Evolutionary conservation across 2,113 vertebrate species (phyloP), one percentile per base, ranked within the genome.

Genomic region (Spea bombifrons): DNA sequence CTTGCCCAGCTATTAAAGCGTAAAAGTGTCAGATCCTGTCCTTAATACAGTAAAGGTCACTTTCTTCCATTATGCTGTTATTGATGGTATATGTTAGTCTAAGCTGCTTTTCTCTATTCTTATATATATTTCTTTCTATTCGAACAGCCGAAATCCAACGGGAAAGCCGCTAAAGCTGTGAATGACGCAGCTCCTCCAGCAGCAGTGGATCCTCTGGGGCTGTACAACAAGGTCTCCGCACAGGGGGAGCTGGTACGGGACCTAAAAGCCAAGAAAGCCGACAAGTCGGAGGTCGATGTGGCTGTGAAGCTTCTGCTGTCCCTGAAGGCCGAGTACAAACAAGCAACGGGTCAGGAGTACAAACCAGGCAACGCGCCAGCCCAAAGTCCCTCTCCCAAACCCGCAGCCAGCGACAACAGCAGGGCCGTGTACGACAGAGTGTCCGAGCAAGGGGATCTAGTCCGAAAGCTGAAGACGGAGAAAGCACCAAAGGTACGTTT

Each of bases 281-380:
- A 93, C 3, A 98, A 98, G 80, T 94, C 96, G n/a, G 93, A 97
- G 46, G 86, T 97, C 15, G 97, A 98, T 75, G 86, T 90, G 15
- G 96, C 96, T 2, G 93, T 99, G 61, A 94, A 97, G 75, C 88
- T 90, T 47, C 92, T 99, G 30, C 86, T 99, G 79, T 87, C 90
- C 43, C 87, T 98, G 55, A 99, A 99, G 90, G 92, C 91, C 8
- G 92, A 96, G 74, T 98, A 96, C 81, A 99, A 97, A 81, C 88
- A 94, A 84, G 90, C 92, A 83, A 96, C 92, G 0, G 96, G 97
- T 49, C 88, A 93, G 64, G 97, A 98, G 1, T 99, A 98, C 83
- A 97, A 95, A 67, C 94, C 95, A 44, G 95, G 94, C 71, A 89
- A 76, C 82, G 47, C 48, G 65, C 44, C 46, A 15, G 49, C 49